These are phyloP conservation scores for Empidonax traillii DNA, from an alignment of 2,113 vertebrate species.

Conservation along the genomic window DNA sequence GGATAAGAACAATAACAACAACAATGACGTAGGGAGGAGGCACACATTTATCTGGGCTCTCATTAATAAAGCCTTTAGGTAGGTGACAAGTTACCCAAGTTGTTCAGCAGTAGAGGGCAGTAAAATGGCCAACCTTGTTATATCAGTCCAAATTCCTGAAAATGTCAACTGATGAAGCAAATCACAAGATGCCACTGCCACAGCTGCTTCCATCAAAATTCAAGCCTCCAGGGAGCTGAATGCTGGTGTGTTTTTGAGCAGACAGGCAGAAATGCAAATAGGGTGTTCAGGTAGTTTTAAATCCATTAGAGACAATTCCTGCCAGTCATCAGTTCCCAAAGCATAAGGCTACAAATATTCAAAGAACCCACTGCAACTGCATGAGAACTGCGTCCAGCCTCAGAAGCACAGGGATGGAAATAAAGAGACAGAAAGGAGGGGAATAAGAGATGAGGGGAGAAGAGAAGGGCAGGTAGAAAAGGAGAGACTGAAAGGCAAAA, in stretches of 20 bases:
- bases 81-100: background rate
- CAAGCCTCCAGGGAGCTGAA: background rate
- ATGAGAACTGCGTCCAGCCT: background rate
- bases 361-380: background rate
- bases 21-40: background rate
- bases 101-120: background rate
- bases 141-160: background rate
- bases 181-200: background rate
- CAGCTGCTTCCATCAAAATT: background rate
- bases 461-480: background rate
- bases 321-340: background rate
- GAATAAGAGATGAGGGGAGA: background rate
- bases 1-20: background rate
- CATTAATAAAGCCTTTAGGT: background rate
- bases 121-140: background rate
- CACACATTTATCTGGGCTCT: background rate
- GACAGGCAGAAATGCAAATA: slow-evolving; percentile 1
- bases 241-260: background rate
- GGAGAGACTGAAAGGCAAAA: background rate
- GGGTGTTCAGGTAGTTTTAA: background rate
- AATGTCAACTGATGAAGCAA: slow-evolving; percentile 6
- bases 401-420: background rate
- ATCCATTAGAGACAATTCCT: background rate
- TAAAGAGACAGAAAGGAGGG: background rate
- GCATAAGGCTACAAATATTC: background rate